Conservation (phyloP, 2,113 vertebrate genomes). For the Alaudala cheleensis region DNA sequence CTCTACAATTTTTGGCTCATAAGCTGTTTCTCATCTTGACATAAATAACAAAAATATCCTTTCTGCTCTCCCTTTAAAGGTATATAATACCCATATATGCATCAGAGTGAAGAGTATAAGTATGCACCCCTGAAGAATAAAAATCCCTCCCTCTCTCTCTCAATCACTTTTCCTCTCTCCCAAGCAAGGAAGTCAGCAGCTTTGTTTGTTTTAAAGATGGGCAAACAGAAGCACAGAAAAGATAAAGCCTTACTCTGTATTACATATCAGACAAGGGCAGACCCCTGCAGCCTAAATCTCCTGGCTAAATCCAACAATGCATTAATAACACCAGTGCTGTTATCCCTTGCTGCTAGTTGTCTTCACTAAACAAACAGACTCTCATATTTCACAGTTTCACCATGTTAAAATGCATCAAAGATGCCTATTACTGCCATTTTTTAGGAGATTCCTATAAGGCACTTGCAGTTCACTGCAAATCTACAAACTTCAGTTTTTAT, state of each 20-base stretch:
- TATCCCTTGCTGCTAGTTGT: not conserved
- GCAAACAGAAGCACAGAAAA: not conserved
- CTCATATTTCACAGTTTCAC: not conserved
- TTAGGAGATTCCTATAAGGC: not conserved
- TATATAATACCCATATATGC: not conserved
- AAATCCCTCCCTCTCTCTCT: not conserved
- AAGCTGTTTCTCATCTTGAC: not conserved
- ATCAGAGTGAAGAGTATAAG: not conserved
- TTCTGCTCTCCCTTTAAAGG: not conserved
- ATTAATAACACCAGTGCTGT: not conserved
- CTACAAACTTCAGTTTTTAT: not conserved
- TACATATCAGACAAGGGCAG: not conserved
- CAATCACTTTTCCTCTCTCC: not conserved
- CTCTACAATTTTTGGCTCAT: not conserved
- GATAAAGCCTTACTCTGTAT: not conserved
- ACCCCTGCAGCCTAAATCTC: not conserved
- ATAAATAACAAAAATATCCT: not conserved
- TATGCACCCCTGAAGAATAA: not conserved
- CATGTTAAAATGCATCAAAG: not conserved
- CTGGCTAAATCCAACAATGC: not conserved
- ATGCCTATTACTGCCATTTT: not conserved
- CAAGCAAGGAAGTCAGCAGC: not conserved
- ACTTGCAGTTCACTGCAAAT: not conserved
- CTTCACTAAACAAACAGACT: not conserved
- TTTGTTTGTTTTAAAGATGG: not conserved